phyloP scores from a whole-genome alignment of 2,888 invertebrate genomes.

The Erebia aethiops region DNA sequence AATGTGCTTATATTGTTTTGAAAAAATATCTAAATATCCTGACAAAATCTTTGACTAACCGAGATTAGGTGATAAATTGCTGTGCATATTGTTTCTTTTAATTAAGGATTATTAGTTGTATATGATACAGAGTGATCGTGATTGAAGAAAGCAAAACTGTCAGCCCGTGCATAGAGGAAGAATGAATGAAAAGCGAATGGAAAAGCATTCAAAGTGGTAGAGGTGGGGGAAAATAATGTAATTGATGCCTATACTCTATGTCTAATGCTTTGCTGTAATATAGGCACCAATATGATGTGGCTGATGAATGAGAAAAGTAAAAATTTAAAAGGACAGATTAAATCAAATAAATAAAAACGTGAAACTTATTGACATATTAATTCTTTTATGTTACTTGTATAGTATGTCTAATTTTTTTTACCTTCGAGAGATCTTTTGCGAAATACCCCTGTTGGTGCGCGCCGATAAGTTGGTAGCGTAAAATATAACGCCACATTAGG shows the following conservation, averaged over 20 bases:
- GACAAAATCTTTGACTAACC: slow-evolving; percentile 59
- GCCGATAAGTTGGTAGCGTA: slow-evolving; percentile 78
- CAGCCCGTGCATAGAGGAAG: slow-evolving; percentile 81
- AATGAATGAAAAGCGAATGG: slow-evolving; percentile 80
- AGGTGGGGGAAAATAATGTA: slow-evolving; percentile 61
- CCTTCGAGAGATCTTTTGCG: slow-evolving; percentile 98
- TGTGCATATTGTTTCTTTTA: slow-evolving; percentile 70
- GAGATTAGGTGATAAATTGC: slow-evolving; percentile 68
- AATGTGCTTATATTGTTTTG: slow-evolving; percentile 63
- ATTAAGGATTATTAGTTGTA: slow-evolving; percentile 60
- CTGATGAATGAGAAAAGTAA: slow-evolving; percentile 67
- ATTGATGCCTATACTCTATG: slow-evolving; percentile 65
- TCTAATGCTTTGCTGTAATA: slow-evolving; percentile 54
- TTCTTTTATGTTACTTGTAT: slow-evolving; percentile 65
- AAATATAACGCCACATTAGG: slow-evolving; percentile 81
- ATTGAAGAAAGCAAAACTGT: slow-evolving; percentile 72
- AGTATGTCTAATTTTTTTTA: slow-evolving; percentile 85
- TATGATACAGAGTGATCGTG: slow-evolving; percentile 79
- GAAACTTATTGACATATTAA: slow-evolving; percentile 69
- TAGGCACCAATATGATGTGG: slow-evolving; percentile 64
- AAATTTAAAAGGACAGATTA: slow-evolving; percentile 58
- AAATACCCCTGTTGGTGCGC: slow-evolving; percentile 91
- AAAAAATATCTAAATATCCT: slow-evolving; percentile 49
- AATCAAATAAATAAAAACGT: slow-evolving; percentile 56
- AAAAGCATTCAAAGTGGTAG: slow-evolving; percentile 74